These are phyloP conservation scores for Masnerella sp. DNA, from an alignment of 2,888 invertebrate genomes.

Conservation along the genomic window DNA sequence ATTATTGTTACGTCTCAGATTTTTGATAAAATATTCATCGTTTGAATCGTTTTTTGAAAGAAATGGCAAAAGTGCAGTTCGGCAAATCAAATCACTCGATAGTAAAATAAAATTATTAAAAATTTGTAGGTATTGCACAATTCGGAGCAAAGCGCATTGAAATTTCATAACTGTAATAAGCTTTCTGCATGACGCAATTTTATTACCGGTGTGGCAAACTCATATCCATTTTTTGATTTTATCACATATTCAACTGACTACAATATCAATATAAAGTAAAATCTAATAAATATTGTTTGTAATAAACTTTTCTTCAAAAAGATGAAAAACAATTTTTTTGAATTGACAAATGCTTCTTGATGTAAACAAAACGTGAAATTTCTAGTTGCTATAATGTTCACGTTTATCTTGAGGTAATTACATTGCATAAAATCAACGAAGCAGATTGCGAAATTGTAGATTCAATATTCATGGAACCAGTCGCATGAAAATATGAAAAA, in stretches of 20 bases:
- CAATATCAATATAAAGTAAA: too few relatives aligned
- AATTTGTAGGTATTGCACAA: slow-evolving; percentile 16
- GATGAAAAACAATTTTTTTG: too few relatives aligned
- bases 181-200: slow-evolving; percentile 28
- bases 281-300: too few relatives aligned
- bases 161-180: slow-evolving; percentile 39
- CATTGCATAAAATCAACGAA: too few relatives aligned
- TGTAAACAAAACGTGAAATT: too few relatives aligned
- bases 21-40: slow-evolving; percentile 20
- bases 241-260: background rate
- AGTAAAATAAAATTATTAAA: slow-evolving; percentile 34
- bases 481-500: too few relatives aligned
- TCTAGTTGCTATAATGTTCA: too few relatives aligned
- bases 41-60: slow-evolving; percentile 6
- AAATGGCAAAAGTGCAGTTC: background rate
- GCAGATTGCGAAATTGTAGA: too few relatives aligned
- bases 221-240: background rate
- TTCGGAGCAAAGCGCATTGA: slow-evolving; percentile 7
- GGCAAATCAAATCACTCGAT: slow-evolving; percentile 27
- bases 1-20: background rate
- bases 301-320: too few relatives aligned
- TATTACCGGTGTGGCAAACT: background rate
- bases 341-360: too few relatives aligned
- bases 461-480: too few relatives aligned
- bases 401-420: too few relatives aligned